A percentile compares a stretch with the other conserved stretches of the same genome.
phyloP scores from a whole-genome alignment of 2,888 invertebrate species.

The Druceiella hillmani region DNA sequence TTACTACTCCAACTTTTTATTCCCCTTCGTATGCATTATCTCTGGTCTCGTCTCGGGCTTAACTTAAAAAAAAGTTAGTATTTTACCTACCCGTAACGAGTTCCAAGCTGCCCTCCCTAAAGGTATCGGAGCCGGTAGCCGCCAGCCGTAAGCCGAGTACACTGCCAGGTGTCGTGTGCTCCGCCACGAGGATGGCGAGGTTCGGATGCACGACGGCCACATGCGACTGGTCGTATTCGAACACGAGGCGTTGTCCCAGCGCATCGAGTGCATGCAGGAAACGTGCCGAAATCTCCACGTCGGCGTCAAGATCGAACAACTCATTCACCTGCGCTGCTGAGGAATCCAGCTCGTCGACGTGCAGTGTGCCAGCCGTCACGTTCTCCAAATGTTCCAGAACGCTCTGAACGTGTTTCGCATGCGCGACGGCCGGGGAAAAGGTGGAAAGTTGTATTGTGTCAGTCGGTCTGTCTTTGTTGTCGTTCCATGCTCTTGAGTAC shows the following conservation, averaged over 20 bases:
- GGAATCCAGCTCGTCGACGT: slow-evolving; percentile 30
- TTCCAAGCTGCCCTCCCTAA: slow-evolving; percentile 33
- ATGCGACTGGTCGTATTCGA: slow-evolving; percentile 29
- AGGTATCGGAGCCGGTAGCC: slow-evolving; percentile 28
- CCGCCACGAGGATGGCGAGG: slow-evolving; percentile 37
- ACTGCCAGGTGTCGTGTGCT: slow-evolving; percentile 31
- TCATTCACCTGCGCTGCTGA: slow-evolving; percentile 36
- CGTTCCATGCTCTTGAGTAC: not conserved
- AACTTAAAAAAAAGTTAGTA: not conserved
- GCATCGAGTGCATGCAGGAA: slow-evolving; percentile 36
- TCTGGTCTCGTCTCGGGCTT: too few relatives aligned
- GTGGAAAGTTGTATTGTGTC: not conserved
- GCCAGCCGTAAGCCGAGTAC: slow-evolving; percentile 37
- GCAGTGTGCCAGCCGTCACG: slow-evolving; percentile 29
- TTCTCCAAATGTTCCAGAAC: slow-evolving; percentile 33
- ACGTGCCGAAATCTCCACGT: slow-evolving; percentile 33
- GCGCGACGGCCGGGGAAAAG: slow-evolving; percentile 32
- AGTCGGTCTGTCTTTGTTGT: too few relatives aligned
- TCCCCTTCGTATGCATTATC: not conserved
- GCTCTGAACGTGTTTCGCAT: slow-evolving; percentile 32
- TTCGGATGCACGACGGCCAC: slow-evolving; percentile 32
- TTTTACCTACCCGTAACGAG: slow-evolving; percentile 30
- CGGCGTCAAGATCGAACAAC: slow-evolving; percentile 30
- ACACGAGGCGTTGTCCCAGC: slow-evolving; percentile 32
- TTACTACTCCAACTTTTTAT: too few relatives aligned